phyloP scores from a whole-genome alignment of 2,113 vertebrate species.

The Saguinus midas region DNA sequence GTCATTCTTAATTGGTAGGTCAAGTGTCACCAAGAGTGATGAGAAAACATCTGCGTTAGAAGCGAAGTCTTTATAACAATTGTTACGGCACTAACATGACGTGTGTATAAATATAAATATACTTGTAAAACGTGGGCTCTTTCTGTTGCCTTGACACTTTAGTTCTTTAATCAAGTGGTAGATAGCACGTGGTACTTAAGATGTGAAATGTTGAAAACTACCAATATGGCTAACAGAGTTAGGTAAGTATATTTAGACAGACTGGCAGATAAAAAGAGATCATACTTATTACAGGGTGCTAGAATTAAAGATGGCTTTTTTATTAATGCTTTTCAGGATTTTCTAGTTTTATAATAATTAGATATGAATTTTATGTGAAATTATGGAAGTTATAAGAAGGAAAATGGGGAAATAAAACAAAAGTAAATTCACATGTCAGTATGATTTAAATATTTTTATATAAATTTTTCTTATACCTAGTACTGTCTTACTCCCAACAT shows the following conservation, averaged over 20 bases:
- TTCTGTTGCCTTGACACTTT: background rate
- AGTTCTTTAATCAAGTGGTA: background rate
- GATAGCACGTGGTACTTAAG: background rate
- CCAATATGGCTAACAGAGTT: background rate
- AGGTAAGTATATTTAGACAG: slow-evolving; percentile 10
- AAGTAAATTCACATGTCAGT: slow-evolving; percentile 30
- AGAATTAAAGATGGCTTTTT: background rate
- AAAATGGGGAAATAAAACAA: slow-evolving; percentile 37
- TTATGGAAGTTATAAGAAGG: background rate
- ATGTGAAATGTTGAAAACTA: background rate
- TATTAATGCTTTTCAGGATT: background rate
- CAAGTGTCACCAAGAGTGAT: background rate
- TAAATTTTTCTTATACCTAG: background rate
- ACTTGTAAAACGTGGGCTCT: background rate
- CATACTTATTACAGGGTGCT: background rate
- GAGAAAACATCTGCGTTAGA: background rate
- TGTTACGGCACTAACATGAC: background rate
- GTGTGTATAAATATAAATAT: background rate
- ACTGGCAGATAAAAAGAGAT: background rate
- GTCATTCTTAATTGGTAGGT: background rate
- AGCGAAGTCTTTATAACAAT: background rate
- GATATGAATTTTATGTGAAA: background rate
- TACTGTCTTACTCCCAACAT: background rate
- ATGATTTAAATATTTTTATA: slow-evolving; percentile 16
- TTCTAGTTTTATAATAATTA: slow-evolving; percentile 26